Base-by-base conservation (phyloP, 2,888 invertebrate genomes). In the Aphodius granarius region DNA sequence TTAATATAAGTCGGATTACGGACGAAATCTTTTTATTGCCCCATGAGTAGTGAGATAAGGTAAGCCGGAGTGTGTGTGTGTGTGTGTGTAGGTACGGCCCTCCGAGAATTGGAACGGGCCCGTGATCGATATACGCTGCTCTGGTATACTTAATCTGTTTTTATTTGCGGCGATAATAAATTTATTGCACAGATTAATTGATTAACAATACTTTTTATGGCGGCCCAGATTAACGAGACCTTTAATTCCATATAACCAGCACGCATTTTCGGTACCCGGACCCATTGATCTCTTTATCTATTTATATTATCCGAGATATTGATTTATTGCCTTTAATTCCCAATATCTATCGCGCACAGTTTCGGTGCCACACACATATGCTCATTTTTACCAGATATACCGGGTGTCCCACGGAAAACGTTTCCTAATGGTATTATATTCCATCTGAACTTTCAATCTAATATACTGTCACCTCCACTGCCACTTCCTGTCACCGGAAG, bases 151-250 rank as follows among this genome's bases (percentile, higher is more conserved):
- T 77, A 75, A 77, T 77, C 77, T 77, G 77, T 75, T 77, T 77
- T 77, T 75, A 77, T 77, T 77, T 74, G 77, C 63, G 17, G 64
- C 16, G 74, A 73, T 77, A 77, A 77, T 75, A 77, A 77, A 77
- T 77, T 77, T 77, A 77, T 77, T 77, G 77, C 77, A 77, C 77
- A 77, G 77, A 77, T 77, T 77, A 77, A 77, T 77, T 77, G 77
- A 77, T 77, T 77, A 77, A 75, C 75, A 72, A 72, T 72, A 71
- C 66, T 63, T 75, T 76, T 77, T 77, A 77, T 74, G 74, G 71
- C 23, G n/a, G n/a, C n/a, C 2, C 16, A 75, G 77, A 77, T 77
- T 74, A 77, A 65, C 22, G 72, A 72, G 68, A 70, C 72, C 73
- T 75, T 77, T 73, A 77, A 76, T 76, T 76, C 73, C 71, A 76